Percentiles rank a stretch among this genome's conserved stretches.
Conservation (phyloP, 2,113 vertebrate genomes). For the Megaptera novaeangliae region DNA sequence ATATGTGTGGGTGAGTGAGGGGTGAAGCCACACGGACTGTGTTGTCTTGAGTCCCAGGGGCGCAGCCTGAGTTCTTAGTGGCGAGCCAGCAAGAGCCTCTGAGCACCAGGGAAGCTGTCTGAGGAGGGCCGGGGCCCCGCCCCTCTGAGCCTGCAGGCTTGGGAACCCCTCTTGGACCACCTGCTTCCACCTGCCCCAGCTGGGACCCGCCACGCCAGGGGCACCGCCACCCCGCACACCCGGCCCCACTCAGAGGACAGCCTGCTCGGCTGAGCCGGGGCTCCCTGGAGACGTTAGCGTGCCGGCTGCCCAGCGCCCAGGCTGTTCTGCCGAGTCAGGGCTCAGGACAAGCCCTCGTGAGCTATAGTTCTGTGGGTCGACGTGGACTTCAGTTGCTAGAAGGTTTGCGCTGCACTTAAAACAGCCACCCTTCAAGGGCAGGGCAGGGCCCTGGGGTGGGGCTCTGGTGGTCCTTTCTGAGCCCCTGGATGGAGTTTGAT, state of each 20-base stretch:
- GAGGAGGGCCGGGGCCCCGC: too few species aligned
- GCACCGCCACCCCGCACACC: accelerated
- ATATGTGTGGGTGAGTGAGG: constrained; percentile 94
- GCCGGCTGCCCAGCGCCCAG: neutral
- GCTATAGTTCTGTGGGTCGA: neutral
- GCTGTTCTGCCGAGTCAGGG: neutral
- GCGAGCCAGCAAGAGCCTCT: neutral
- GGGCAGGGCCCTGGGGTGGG: neutral
- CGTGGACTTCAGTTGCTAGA: accelerated
- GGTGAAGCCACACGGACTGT: neutral
- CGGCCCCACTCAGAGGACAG: neutral
- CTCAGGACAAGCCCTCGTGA: neutral
- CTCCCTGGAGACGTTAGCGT: neutral
- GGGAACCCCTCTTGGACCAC: too few species aligned
- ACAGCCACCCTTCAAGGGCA: neutral
- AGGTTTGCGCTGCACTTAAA: neutral
- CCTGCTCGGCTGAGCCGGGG: neutral
- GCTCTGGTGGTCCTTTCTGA: too few species aligned
- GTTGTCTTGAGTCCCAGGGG: neutral
- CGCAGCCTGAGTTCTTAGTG: neutral
- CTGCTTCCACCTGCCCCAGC: too few species aligned
- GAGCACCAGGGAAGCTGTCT: neutral
- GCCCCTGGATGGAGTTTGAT: neutral
- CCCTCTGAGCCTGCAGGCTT: too few species aligned
- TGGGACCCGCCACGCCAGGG: neutral